Evolutionary conservation across 1,140 invertebrate species (phyloP).

Genomic region (Brachionus sp.): DNA sequence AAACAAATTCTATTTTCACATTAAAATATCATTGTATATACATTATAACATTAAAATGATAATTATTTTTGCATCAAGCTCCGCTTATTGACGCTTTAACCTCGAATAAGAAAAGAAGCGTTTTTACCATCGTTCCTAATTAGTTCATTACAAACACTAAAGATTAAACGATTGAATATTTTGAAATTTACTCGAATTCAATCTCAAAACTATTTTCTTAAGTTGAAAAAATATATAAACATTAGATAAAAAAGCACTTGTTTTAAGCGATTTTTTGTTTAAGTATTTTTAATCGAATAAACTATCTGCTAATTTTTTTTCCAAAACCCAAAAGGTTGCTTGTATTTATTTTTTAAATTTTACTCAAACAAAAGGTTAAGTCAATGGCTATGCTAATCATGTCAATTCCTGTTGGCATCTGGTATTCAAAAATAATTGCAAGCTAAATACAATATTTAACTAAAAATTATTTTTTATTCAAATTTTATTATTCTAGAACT

Average conservation of each 20-base stretch:
- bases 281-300: background rate
- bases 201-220: background rate
- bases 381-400: too few relatives aligned
- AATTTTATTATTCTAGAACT: too few relatives aligned
- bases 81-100: background rate
- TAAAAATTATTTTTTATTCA: too few relatives aligned
- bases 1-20: background rate
- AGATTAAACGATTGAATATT: background rate
- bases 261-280: background rate
- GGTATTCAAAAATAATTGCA: too few relatives aligned
- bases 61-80: background rate
- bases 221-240: background rate
- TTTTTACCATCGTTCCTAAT: background rate
- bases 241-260: background rate
- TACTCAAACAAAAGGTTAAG: too few relatives aligned
- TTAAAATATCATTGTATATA: constrained; percentile 6
- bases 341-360: too few relatives aligned
- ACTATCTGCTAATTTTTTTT: background rate
- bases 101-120: background rate
- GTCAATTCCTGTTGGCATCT: too few relatives aligned
- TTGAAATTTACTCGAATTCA: background rate
- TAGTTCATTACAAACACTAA: constrained; percentile 1
- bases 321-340: too few relatives aligned
- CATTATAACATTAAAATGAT: background rate
- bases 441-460: too few relatives aligned